Conservation (phyloP, 2,113 vertebrate species). For the human region GRCh38 chr5:25430501-25431000, state of each 20-base stretch:
- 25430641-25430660: not conserved
- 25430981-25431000: not conserved
- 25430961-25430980: not conserved
- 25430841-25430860: conserved; percentile 8
- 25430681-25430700: not conserved
- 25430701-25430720: conserved; percentile 52
- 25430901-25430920: not conserved
- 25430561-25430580: not conserved
- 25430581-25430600: not conserved
- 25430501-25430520: not conserved
- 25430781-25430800: conserved; percentile 20
- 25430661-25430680: not conserved
- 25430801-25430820: conserved; percentile 50
- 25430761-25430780: conserved; percentile 40
- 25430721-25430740: conserved; percentile 54
- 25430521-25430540: not conserved
- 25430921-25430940: not conserved
- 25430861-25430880: not conserved
- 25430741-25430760: conserved; percentile 58
- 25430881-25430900: not conserved
- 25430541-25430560: not conserved
- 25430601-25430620: not conserved
- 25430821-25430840: conserved; percentile 50
- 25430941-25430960: not conserved
- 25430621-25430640: not conserved